phyloP scores from a whole-genome alignment of 1,140 invertebrate species.

The Ericerus pela region DNA sequence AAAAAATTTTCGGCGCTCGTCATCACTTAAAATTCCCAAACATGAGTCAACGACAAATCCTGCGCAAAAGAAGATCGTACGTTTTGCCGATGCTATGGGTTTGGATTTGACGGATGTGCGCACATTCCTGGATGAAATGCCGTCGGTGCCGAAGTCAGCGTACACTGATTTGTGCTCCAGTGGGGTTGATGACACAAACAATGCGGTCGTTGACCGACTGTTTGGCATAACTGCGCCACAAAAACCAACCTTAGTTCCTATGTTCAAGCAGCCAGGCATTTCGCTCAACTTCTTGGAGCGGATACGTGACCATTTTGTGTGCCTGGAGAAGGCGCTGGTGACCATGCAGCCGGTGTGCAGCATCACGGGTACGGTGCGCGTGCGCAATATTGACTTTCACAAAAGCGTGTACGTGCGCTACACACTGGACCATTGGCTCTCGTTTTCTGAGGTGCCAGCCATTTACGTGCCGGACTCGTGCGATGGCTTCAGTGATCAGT shows the following conservation, averaged over 20 bases:
- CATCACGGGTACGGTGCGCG: constrained; percentile 73
- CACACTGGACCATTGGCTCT: constrained; percentile 70
- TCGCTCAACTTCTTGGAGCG: constrained; percentile 59
- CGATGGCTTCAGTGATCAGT: constrained; percentile 84
- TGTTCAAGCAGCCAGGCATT: constrained; percentile 70
- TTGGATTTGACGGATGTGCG: constrained; percentile 81
- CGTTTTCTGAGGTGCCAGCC: constrained; percentile 62
- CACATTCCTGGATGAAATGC: constrained; percentile 77
- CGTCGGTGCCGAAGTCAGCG: constrained; percentile 70
- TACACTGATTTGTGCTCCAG: constrained; percentile 63
- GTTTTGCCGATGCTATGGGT: constrained; percentile 87
- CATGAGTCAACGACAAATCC: constrained; percentile 72
- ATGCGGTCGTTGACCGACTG: background rate
- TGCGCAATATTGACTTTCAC: constrained; percentile 79
- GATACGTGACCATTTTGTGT: constrained; percentile 54
- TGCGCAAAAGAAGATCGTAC: constrained; percentile 79
- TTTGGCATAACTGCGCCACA: constrained; percentile 34
- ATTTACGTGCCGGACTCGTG: constrained; percentile 75
- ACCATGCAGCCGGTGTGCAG: constrained; percentile 51
- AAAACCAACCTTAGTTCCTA: constrained; percentile 40
- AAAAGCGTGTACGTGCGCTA: constrained; percentile 80
- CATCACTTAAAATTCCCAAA: constrained; percentile 78
- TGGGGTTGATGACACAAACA: too few relatives aligned
- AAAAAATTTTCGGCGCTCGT: constrained; percentile 47
- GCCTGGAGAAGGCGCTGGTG: constrained; percentile 68